Evolutionary conservation across 1,140 invertebrate genomes (phyloP).

Genomic region (Nasonia vitripennis): DNA sequence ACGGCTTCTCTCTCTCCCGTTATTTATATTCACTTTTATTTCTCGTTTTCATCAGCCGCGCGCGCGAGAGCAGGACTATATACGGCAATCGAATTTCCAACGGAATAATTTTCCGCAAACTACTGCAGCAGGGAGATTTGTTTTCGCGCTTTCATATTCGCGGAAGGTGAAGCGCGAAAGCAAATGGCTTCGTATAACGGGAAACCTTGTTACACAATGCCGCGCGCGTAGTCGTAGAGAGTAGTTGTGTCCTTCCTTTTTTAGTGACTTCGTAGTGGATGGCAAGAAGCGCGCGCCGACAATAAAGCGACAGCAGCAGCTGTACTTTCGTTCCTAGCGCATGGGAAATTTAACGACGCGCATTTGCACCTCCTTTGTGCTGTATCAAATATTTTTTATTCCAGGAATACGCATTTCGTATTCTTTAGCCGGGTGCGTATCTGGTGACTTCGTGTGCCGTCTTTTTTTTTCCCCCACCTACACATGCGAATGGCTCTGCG

Average conservation of each 20-base stretch:
- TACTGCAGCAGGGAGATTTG: not conserved
- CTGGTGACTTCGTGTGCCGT: not conserved
- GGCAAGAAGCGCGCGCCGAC: not conserved
- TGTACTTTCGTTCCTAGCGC: not conserved
- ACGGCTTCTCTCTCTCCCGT: not conserved
- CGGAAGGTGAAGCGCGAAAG: not conserved
- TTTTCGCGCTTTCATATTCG: slow-evolving; percentile 13
- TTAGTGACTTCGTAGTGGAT: slow-evolving; percentile 15
- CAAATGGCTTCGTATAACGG: slow-evolving; percentile 17
- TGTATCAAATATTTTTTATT: slow-evolving; percentile 26
- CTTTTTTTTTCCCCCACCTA: too few relatives aligned
- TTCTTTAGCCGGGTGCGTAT: not conserved
- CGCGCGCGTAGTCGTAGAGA: not conserved
- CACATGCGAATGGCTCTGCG: too few relatives aligned
- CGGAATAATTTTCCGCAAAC: not conserved
- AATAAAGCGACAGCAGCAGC: not conserved
- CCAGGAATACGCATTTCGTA: not conserved
- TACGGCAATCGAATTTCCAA: not conserved
- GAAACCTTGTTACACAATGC: slow-evolving; percentile 32
- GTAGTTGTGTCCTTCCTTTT: not conserved
- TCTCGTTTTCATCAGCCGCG: not conserved
- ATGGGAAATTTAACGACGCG: slow-evolving; percentile 13
- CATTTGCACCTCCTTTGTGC: slow-evolving; percentile 32
- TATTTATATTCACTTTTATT: not conserved
- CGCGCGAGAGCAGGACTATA: not conserved